A percentile compares a stretch with the other conserved stretches of the same genome.
These are phyloP conservation scores for Desoria tigrina DNA, from an alignment of 2,888 invertebrate species.

Conservation along the genomic window DNA sequence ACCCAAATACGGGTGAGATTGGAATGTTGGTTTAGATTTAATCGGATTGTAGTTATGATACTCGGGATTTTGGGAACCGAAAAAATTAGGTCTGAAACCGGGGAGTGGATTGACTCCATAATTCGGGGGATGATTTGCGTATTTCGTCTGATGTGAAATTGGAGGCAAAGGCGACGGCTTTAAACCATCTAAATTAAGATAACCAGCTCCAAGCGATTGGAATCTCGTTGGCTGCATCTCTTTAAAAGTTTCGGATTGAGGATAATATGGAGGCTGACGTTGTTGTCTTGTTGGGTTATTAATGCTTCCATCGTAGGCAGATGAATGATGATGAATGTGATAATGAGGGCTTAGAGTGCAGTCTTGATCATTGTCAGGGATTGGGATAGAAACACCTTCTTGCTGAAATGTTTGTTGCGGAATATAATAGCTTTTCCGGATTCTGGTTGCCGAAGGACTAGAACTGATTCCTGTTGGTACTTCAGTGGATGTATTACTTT, in stretches of 20 bases:
- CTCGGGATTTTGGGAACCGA: too few species aligned
- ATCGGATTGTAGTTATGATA: too few species aligned
- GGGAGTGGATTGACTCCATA: not conserved
- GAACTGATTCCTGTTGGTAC: not conserved
- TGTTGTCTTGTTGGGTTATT: too few species aligned
- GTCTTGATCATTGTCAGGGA: too few species aligned
- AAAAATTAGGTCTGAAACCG: not conserved
- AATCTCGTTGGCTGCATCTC: not conserved
- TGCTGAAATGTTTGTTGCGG: not conserved
- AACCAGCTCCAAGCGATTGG: not conserved
- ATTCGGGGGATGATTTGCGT: not conserved
- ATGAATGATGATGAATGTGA: too few species aligned
- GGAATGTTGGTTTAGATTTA: too few species aligned
- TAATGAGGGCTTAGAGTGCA: too few species aligned
- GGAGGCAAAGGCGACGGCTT: not conserved
- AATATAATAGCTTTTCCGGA: conserved; percentile 4
- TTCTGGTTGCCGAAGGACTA: not conserved
- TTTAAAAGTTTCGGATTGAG: conserved; percentile 7
- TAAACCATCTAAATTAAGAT: not conserved
- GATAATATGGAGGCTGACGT: too few species aligned
- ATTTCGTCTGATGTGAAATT: not conserved
- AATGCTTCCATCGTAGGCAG: too few species aligned
- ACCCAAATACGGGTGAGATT: too few species aligned
- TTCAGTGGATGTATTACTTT: not conserved
- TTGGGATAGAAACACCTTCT: too few species aligned